These are phyloP conservation scores for Takifugu rubripes DNA, from an alignment of 2,797 vertebrate species.

Conservation along the genomic window DNA sequence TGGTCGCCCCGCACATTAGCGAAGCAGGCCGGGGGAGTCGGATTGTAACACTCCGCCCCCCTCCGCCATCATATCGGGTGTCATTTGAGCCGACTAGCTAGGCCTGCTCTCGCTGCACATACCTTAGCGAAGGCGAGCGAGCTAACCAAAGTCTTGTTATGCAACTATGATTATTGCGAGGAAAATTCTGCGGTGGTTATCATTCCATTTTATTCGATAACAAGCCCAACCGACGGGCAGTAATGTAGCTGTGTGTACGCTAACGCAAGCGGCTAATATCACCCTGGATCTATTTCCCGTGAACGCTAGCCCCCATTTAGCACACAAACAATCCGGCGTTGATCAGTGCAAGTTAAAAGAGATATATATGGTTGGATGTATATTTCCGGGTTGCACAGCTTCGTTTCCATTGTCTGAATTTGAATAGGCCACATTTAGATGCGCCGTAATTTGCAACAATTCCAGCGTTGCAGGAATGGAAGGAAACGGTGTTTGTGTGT, in stretches of 20 bases:
- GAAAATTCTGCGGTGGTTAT: background rate
- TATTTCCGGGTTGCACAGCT: background rate
- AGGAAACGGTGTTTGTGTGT: background rate
- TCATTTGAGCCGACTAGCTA: conserved; percentile 62
- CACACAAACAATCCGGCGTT: background rate
- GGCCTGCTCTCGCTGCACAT: conserved; percentile 47
- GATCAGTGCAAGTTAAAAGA: conserved; percentile 2
- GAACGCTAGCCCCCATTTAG: conserved; percentile 15
- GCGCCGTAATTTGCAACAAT: background rate
- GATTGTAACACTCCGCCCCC: conserved; percentile 58
- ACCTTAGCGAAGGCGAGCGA: conserved; percentile 23
- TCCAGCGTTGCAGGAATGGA: background rate
- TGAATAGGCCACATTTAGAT: conserved; percentile 18
- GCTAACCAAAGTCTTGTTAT: conserved; percentile 4
- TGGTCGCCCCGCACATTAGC: conserved; percentile 51
- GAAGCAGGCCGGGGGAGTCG: conserved; percentile 60
- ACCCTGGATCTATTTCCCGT: conserved; percentile 14
- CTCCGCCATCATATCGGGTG: conserved; percentile 71
- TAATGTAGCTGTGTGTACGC: background rate
- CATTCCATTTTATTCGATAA: too few relatives aligned
- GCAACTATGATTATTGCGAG: conserved; percentile 1
- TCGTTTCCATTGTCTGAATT: background rate
- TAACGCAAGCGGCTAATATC: conserved; percentile 31
- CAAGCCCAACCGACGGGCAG: too few relatives aligned
- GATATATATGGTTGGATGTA: too few relatives aligned